Evolutionary conservation across 1,140 invertebrate species (phyloP).

Genomic region (Whitmania pigra): DNA sequence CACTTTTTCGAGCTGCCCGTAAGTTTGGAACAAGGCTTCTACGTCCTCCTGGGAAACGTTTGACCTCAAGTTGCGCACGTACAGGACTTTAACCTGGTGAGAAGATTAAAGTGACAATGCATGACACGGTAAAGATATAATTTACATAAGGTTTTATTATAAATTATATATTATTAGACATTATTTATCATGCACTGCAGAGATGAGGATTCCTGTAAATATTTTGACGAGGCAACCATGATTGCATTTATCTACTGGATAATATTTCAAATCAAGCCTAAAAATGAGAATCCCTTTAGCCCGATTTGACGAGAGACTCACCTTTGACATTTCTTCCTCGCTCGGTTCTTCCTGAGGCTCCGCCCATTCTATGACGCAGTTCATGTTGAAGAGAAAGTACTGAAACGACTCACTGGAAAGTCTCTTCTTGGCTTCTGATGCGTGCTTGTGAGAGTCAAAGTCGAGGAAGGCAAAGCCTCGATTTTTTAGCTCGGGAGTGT

Average conservation of each 20-base stretch:
- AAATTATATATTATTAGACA: too few species aligned
- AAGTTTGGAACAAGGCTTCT: constrained; percentile 81
- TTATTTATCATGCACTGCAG: too few species aligned
- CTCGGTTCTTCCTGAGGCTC: constrained; percentile 98
- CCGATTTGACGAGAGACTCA: constrained; percentile 33
- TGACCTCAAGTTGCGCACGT: constrained; percentile 90
- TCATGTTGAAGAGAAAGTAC: constrained; percentile 71
- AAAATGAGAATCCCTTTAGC: too few species aligned
- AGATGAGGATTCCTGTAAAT: too few species aligned
- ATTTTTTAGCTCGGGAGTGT: constrained; percentile 84
- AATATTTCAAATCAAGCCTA: too few species aligned
- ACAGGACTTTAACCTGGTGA: constrained; percentile 79
- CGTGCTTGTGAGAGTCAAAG: constrained; percentile 97
- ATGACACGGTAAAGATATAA: too few species aligned
- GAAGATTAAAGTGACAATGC: too few species aligned
- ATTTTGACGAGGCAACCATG: too few species aligned
- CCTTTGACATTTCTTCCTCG: constrained; percentile 95
- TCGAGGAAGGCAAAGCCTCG: constrained; percentile 98
- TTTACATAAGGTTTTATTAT: too few species aligned
- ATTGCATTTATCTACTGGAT: too few species aligned
- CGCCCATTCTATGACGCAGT: constrained; percentile 99
- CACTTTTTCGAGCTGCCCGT: constrained; percentile 87
- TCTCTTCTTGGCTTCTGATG: constrained; percentile 88
- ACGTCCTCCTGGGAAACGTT: constrained; percentile 88
- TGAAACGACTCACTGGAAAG: constrained; percentile 43